Evolutionary conservation across 2,113 vertebrate species (phyloP).

Genomic region (Hipposideros armiger): DNA sequence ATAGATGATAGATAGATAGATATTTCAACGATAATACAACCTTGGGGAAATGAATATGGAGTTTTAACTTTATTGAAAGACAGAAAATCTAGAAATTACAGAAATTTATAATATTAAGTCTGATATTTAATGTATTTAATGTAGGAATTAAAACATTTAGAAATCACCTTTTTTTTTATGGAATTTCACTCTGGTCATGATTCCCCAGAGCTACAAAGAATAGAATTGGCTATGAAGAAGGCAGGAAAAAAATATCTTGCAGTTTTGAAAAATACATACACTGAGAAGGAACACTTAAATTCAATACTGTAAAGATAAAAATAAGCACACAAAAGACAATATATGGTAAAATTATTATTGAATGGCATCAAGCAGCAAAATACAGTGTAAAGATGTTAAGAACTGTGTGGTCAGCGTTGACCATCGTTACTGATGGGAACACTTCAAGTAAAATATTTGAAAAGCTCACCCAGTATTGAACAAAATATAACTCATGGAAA

Average conservation of each 20-base stretch:
- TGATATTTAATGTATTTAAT: neutral
- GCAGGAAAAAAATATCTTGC: neutral
- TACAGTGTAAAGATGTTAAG: neutral
- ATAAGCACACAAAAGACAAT: neutral
- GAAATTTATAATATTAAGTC: neutral
- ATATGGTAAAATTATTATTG: neutral
- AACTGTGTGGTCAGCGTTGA: neutral
- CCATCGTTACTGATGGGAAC: neutral
- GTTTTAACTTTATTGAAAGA: neutral
- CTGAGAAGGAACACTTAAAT: neutral
- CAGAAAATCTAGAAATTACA: neutral
- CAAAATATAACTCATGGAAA: neutral
- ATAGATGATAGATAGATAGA: too few species aligned
- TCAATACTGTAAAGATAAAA: neutral
- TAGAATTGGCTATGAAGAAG: neutral
- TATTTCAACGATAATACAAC: neutral
- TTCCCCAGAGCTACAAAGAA: neutral
- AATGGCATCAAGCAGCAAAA: neutral
- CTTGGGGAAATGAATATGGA: neutral
- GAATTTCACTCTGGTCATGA: neutral
- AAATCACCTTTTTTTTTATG: slow-evolving; percentile 9
- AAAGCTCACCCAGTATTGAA: neutral
- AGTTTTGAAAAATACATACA: neutral
- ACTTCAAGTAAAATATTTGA: neutral
- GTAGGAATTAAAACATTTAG: neutral